These are phyloP conservation scores for Antigone vipio DNA, from an alignment of 2,113 vertebrate species.

Conservation along the genomic window DNA sequence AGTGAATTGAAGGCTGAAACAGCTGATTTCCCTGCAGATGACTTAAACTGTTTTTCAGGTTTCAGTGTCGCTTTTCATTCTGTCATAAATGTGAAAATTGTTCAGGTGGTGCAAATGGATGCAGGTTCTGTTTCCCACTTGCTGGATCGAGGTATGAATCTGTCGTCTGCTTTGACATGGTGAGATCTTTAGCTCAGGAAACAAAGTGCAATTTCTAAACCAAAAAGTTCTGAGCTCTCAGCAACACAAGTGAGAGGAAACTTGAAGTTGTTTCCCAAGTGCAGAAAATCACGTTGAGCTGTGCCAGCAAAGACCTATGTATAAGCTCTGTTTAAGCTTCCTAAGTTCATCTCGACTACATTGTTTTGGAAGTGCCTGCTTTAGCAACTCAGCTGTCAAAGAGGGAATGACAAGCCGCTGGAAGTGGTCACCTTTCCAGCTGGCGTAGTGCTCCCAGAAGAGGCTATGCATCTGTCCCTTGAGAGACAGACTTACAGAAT, in stretches of 20 bases:
- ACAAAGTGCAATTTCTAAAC: background rate
- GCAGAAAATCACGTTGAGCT: background rate
- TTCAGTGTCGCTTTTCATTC: constrained; percentile 7
- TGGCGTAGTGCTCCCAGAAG: background rate
- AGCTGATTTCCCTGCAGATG: background rate
- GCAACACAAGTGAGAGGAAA: background rate
- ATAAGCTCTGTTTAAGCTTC: background rate
- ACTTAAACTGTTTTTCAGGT: background rate
- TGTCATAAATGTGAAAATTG: background rate
- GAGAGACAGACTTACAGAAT: background rate
- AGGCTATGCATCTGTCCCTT: background rate
- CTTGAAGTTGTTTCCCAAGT: background rate
- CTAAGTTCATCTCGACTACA: background rate
- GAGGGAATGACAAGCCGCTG: constrained; percentile 21
- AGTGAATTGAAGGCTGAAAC: background rate
- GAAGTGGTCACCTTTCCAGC: constrained; percentile 50
- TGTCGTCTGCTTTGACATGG: background rate
- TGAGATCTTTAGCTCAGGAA: constrained; percentile 1
- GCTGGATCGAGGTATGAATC: background rate
- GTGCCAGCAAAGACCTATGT: constrained; percentile 13
- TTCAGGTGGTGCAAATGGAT: background rate
- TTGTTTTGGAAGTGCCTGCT: background rate
- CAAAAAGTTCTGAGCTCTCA: background rate
- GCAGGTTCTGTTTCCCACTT: constrained; percentile 23
- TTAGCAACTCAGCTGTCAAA: constrained; percentile 11